Base-by-base conservation (phyloP, 2,888 invertebrate genomes). In the Pyrochroa serraticornis region DNA sequence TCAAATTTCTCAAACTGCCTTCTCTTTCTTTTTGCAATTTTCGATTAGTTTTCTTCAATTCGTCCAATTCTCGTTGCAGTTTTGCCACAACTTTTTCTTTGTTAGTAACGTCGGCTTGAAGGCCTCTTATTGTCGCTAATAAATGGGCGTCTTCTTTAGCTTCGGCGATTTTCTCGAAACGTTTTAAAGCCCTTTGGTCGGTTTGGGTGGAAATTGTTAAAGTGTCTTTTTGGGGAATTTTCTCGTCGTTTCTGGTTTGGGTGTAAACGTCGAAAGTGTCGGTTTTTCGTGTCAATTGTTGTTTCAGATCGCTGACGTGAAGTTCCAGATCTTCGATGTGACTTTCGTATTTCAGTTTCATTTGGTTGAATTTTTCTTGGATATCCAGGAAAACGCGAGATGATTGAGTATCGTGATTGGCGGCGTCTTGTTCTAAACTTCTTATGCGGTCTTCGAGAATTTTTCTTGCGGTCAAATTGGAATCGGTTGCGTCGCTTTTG, bases 1-100 rank as follows among this genome's bases (percentile, higher is more conserved):
- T 77, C 45, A 82, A 75, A 62, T 79, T 82, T 57, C 72, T 76
- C 58, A 79, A 71, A 58, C 75, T 77, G 80, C 87, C 85, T 72
- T 92, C 91, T 66, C 90, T 84, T 72, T 91, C 91, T 68, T 87
- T 90, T 72, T 92, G 91, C 69, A 91, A 78, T 72, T 87, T 86
- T 50, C 87, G 82, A 71, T 91, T 89, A 41, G 90, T 91, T 75
- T 89, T 91, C 70, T 86, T 85, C 53, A 89, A 77, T 60, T 92
- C 92, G 35, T 91, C 91, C 38, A 89, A 81, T 71, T 92, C 92
- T 65, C 89, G 86, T 35, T 88, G 89, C 43, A 92, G 80, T 63
- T 89, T 88, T 33, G 83, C 81, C 59, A 91, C 83, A 1, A 85
- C 84, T 66, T 91, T 88, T 69, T 92, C 91, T 75, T 91, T 91